Base-by-base conservation (phyloP, 2,797 vertebrate species). In the Decapterus maruadsi region DNA sequence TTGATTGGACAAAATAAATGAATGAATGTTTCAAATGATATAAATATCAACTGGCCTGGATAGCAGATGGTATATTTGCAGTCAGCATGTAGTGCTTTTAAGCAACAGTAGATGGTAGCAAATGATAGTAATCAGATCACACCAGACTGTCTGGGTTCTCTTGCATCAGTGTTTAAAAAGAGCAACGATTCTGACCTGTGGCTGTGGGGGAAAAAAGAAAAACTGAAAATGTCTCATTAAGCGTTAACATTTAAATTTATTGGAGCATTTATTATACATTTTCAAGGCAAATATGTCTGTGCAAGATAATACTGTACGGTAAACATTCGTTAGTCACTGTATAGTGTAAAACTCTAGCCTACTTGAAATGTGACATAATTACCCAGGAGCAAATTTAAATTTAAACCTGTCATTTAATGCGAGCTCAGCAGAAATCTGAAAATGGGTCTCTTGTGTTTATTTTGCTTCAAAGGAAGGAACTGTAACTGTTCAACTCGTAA, bases 301-400 rank as follows among this genome's bases (percentile, higher is more conserved):
- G 68, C 72, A 87, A 81, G 71, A 69, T 80, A 90, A 93, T 75
- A 92, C 90, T 90, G 79, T 78, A 71, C 11, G 65, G 82, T 88
- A 80, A 82, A 86, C 79, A 79, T 86, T 71, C 6, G 8, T 77
- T 53, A 74, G 77, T 59, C 61, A 67, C 20, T 81, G 54, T 59
- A 84, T 87, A 89, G 84, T 87, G 85, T 88, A 73, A 84, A 78
- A 74, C 31, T 70, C 31, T n/a, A n/a, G n/a, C n/a, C n/a, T 31
- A 31, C 38, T 43, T 65, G 17, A 68, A 67, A 75, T 57, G 57
- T 67, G 68, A 85, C 64, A 61, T 3, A 77, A 56, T 72, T 43
- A 68, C 78, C 56, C 61, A 53, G 22, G n/a, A 75, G 60, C 65
- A 63, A 2, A 77, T 13, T 66, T 51, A 40, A 55, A 29, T 62